Conservation (phyloP, 2,113 vertebrate species). For the Lophura nycthemera region DNA sequence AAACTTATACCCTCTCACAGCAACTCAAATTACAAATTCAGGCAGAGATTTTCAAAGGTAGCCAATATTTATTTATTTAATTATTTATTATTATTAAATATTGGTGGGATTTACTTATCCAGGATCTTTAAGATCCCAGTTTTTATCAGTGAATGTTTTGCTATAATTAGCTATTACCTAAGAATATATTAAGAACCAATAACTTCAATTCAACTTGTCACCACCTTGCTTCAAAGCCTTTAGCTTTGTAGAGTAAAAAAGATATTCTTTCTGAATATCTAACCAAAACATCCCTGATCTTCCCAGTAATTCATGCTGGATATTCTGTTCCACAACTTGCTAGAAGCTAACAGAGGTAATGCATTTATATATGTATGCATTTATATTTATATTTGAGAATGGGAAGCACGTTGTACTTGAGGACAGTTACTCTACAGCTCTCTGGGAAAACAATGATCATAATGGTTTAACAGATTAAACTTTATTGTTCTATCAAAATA, state of each 20-base stretch:
- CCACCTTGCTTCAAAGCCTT: neutral
- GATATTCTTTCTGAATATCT: neutral
- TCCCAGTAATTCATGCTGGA: neutral
- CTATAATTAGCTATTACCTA: neutral
- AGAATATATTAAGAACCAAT: neutral
- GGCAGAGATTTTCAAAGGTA: neutral
- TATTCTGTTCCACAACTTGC: neutral
- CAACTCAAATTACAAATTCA: neutral
- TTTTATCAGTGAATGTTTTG: neutral
- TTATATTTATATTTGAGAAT: neutral
- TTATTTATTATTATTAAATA: neutral
- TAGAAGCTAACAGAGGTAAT: neutral
- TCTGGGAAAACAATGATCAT: neutral
- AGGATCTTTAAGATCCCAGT: neutral
- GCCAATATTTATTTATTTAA: too few species aligned
- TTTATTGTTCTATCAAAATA: neutral
- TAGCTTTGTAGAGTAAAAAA: neutral
- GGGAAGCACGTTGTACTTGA: neutral
- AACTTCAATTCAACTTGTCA: neutral
- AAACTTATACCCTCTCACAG: accelerated
- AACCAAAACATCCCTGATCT: neutral
- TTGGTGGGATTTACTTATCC: neutral
- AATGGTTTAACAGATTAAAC: neutral
- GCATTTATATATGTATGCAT: neutral
- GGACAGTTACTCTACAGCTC: neutral